Base-by-base conservation (phyloP, 53 echinoderm and acorn worm species). In the Arbacia lixula region DNA sequence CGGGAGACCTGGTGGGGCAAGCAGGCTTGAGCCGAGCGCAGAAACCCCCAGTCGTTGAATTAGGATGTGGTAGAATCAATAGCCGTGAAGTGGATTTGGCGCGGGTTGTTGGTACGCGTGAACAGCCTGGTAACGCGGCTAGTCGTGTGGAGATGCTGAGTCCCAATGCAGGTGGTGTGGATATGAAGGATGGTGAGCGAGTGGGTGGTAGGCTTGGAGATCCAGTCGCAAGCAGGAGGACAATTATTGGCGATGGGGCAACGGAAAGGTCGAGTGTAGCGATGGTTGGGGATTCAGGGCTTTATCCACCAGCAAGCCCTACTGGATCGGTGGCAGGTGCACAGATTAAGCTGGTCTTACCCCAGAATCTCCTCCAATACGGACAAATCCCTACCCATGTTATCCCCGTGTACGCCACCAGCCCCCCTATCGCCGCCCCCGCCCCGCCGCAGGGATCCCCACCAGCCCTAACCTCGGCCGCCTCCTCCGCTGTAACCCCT, bases 301-400 rank as follows among this genome's bases (percentile, higher is more conserved):
- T 35, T 40, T 57, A 31, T 60, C 85, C 39, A 58, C 67, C 89
- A 16, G 26, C 40, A 40, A 58, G 54, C 30, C 54, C 34, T 1
- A 4, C 87, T 34, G 71, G 57, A 12, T 52, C 43, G 73, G 28
- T 65, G 27, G 17, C 66, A 32, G 71, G 83, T 2, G 88, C 83
- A 26, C 90, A 86, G 36, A 90, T 95, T 50, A 90, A 85, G 12
- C 71, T 95, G n/a, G 74, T 95, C 22, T 68, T 95, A 14, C 92
- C 95, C 2, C 85, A 85, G 22, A 86, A 92, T 32, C 81, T 88
- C 6, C 68, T 95, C 0, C 90, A 90, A 3, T 88, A 87, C 6
- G 92, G 95, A 17, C 92, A 95, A 53, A 58, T 95, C 17, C 92
- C 95, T 17, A 95, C 92, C 2, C 95, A 95, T 56, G 33, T 95